Conservation (phyloP, 2,888 invertebrate species). For the Tribolium freemani region DNA sequence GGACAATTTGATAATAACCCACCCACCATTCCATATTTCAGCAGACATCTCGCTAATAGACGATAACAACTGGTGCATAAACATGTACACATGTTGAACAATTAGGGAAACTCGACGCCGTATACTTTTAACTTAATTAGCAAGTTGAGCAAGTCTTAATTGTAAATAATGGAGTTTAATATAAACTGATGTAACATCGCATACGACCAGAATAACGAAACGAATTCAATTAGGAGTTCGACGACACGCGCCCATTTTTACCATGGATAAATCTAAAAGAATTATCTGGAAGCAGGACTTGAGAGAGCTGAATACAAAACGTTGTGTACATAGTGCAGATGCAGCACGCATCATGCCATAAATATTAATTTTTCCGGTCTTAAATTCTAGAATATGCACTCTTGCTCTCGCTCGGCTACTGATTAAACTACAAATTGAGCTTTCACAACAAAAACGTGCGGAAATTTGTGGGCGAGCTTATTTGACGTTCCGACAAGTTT, state of each 20-base stretch:
- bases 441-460: neutral
- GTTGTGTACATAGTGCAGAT: constrained; percentile 1
- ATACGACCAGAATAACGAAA: constrained; percentile 32
- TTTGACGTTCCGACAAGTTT: constrained; percentile 8
- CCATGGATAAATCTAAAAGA: constrained; percentile 5
- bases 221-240: constrained; percentile 39
- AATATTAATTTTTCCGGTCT: constrained; percentile 30
- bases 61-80: constrained; percentile 45
- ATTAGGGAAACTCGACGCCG: constrained; percentile 48
- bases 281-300: constrained; percentile 10
- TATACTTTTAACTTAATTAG: constrained; percentile 58
- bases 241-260: neutral
- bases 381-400: constrained; percentile 16
- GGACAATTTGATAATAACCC: constrained; percentile 40
- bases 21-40: constrained; percentile 24
- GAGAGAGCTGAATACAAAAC: constrained; percentile 15
- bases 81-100: constrained; percentile 51
- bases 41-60: constrained; percentile 25
- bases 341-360: constrained; percentile 28
- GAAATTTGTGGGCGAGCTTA: neutral
- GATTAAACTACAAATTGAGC: constrained; percentile 36
- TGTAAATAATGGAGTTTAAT: constrained; percentile 56
- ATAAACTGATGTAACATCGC: constrained; percentile 47
- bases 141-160: constrained; percentile 57
- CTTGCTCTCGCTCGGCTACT: neutral